These are phyloP conservation scores for Polymixis flavicincta DNA, from an alignment of 2,888 invertebrate genomes.

Conservation along the genomic window DNA sequence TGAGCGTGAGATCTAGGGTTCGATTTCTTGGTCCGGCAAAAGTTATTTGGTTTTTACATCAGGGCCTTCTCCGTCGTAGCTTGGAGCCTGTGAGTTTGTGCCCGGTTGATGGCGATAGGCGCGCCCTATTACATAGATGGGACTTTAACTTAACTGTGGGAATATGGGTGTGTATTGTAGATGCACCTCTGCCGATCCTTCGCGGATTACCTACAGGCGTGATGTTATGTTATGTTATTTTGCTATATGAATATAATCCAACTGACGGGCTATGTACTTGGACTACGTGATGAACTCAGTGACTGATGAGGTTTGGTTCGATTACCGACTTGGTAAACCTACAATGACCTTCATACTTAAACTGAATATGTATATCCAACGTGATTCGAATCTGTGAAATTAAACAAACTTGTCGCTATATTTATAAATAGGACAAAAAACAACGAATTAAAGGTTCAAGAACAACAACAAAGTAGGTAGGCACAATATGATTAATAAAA, in stretches of 20 bases:
- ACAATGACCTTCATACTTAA: background rate
- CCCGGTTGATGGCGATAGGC: no score
- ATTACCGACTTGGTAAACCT: background rate
- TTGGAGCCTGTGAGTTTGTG: no score
- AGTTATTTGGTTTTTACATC: no score
- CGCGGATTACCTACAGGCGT: no score
- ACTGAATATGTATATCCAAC: background rate
- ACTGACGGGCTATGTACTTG: background rate
- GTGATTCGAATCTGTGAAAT: background rate
- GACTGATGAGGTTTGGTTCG: background rate
- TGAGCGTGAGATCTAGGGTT: no score
- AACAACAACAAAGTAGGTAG: background rate
- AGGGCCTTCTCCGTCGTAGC: no score
- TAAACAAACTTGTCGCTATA: background rate
- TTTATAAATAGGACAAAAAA: background rate
- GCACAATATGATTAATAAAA: background rate
- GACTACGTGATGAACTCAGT: background rate
- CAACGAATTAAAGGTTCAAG: background rate
- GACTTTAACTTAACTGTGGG: no score
- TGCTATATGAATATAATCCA: background rate
- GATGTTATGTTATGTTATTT: no score
- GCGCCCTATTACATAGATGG: no score
- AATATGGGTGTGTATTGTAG: no score
- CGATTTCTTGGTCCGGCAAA: no score
- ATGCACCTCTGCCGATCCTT: no score